Evolutionary conservation across 53 echinoderm and acorn worm species (phyloP).

Genomic region (Patiria pectinifera): DNA sequence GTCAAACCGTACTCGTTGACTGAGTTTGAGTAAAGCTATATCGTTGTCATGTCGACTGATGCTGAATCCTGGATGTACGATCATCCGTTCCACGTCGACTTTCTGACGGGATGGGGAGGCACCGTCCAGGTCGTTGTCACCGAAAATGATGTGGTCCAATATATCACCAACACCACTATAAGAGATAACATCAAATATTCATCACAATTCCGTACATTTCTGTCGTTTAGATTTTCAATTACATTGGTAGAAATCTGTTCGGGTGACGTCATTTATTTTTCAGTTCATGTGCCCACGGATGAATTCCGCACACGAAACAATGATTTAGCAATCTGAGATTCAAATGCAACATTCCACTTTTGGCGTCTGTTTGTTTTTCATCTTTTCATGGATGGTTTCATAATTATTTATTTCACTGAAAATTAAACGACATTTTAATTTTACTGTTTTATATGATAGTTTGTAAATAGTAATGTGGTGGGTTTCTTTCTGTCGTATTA

Average conservation of each 20-base stretch:
- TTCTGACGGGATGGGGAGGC: constrained; percentile 67
- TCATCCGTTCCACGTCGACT: constrained; percentile 38
- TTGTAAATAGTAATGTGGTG: too few species aligned
- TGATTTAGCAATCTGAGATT: too few species aligned
- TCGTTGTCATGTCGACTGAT: constrained; percentile 67
- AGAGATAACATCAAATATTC: not conserved
- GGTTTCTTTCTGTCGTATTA: too few species aligned
- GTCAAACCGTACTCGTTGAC: constrained; percentile 65
- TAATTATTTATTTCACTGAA: too few species aligned
- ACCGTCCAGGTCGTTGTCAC: constrained; percentile 55
- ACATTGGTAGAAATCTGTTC: not conserved
- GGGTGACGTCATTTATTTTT: not conserved
- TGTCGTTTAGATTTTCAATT: not conserved
- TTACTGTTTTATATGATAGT: too few species aligned
- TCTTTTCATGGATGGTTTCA: too few species aligned
- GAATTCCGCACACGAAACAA: too few species aligned
- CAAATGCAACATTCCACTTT: too few species aligned
- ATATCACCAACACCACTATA: constrained; percentile 40
- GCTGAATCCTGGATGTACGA: constrained; percentile 67
- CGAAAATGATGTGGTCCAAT: constrained; percentile 57
- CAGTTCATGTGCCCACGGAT: too few species aligned
- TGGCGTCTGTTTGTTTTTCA: too few species aligned
- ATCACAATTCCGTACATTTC: not conserved
- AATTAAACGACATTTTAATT: too few species aligned
- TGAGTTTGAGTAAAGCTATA: constrained; percentile 75